A percentile compares a stretch with the other conserved stretches of the same genome.
Evolutionary conservation across 1,140 invertebrate species (phyloP).

Genomic region (Nilaparvata lugens): DNA sequence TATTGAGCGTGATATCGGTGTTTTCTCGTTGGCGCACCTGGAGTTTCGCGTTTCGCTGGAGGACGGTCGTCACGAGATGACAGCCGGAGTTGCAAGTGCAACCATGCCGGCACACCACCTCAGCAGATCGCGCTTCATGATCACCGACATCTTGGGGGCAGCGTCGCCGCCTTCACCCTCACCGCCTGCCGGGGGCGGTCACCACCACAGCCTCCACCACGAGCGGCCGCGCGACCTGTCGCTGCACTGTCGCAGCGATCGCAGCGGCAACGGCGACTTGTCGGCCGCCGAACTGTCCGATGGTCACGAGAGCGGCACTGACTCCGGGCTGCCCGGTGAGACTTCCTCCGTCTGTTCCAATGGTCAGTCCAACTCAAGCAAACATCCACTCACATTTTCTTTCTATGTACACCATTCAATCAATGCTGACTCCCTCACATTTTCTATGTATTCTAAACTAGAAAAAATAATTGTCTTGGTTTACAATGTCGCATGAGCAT

Average conservation of each 20-base stretch:
- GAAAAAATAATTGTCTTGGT: no score
- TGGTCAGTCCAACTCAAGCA: slow-evolving; percentile 25
- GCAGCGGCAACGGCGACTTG: slow-evolving; percentile 9
- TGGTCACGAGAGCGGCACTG: slow-evolving; percentile 31
- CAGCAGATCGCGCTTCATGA: slow-evolving; percentile 32
- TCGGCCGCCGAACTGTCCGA: slow-evolving; percentile 28
- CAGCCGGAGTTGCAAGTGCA: slow-evolving; percentile 13
- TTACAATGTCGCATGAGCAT: no score
- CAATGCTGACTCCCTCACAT: no score
- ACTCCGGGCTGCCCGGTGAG: slow-evolving; percentile 30
- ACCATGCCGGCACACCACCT: slow-evolving; percentile 21
- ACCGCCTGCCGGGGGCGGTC: slow-evolving; percentile 20
- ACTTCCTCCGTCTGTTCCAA: slow-evolving; percentile 32
- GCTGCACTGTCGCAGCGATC: slow-evolving; percentile 11
- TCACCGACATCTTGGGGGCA: slow-evolving; percentile 32
- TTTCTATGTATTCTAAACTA: no score
- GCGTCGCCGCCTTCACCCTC: slow-evolving; percentile 25
- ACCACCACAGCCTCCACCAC: slow-evolving; percentile 27
- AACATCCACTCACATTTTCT: no score
- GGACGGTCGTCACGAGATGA: not conserved
- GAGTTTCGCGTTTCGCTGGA: not conserved
- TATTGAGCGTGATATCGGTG: no score
- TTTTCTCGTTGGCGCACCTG: no score
- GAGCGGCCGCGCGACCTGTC: slow-evolving; percentile 20
- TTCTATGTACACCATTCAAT: no score